Base-by-base conservation (phyloP, 92 coral and sea anemone genomes). In the Phenganax stokvisi region DNA sequence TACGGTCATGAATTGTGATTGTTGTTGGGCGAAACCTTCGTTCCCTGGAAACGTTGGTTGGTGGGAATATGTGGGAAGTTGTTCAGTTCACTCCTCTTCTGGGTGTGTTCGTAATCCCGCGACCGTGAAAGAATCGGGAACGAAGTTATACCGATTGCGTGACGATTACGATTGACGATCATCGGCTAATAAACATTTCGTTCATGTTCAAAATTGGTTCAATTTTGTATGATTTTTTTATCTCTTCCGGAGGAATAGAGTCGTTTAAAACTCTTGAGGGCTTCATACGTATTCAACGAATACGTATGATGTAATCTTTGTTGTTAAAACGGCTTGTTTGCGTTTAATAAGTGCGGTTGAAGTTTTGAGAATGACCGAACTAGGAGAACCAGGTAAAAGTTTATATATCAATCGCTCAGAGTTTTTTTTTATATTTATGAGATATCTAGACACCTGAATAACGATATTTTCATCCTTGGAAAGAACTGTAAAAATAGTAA, bases 311-410 rank as follows among this genome's bases (percentile, higher is more conserved):
- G 73, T 28, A 30, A 68, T 68, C 16, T 5, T 29, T 17, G 54
- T 6, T 25, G 54, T 68, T 53, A 6, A 68, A 6, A 68, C 53
- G 12, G 73, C 73, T 68, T 68, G 29, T 68, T 68, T 51, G 44
- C 27, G 53, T 29, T 68, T 68, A 53, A 29, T 29, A 68, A 68
- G 31, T 53, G 53, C 73, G 0, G 73, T 68, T 3, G 6, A 68
- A 68, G 53, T 68, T 51, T 51, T 59, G 51, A 58, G 8, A 31
- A 75, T 75, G 80, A 59, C 80, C 52, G 80, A 56, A 28, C 63
- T 51, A 56, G 80, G 51, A 6, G 80, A 75, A 15, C 62, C 80
- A 75, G 80, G 80, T 56, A 75, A 75, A 44, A 56, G 56, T 56
- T 55, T n/a, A 12, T 68, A 16, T 10, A 11, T 68, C 37, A 10